phyloP scores from a whole-genome alignment of 1,140 invertebrate genomes.

The Metopolophium dirhodum region DNA sequence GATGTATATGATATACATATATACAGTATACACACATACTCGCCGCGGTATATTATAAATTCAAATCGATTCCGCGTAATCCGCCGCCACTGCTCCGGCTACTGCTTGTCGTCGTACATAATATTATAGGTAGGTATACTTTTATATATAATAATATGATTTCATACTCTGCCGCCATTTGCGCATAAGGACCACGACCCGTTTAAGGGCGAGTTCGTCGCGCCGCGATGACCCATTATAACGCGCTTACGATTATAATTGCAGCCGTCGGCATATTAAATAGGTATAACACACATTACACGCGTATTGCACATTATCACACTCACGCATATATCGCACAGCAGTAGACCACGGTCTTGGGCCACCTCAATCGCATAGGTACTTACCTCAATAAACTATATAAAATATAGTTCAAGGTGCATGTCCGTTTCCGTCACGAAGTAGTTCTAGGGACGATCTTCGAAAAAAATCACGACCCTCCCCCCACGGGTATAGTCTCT shows the following conservation, averaged over 20 bases:
- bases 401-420: too few relatives aligned
- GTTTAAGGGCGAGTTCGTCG: not conserved
- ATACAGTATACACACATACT: not conserved
- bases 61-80: constrained; percentile 41
- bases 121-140: not conserved
- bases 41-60: constrained; percentile 12
- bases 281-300: not conserved
- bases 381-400: not conserved
- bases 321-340: not conserved
- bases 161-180: not conserved
- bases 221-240: not conserved
- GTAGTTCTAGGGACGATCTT: not conserved
- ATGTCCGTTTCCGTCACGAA: not conserved
- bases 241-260: not conserved
- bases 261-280: not conserved
- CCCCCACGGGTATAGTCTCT: too few relatives aligned
- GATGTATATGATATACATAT: not conserved
- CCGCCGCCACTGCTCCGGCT: not conserved
- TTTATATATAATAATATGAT: not conserved
- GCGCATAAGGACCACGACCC: not conserved
- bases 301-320: not conserved
- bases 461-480: not conserved
- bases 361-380: too few relatives aligned
- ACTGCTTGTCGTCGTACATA: not conserved
- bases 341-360: too few relatives aligned